phyloP scores from a whole-genome alignment of 1,140 invertebrate genomes.

The Cotesia glomerata region DNA sequence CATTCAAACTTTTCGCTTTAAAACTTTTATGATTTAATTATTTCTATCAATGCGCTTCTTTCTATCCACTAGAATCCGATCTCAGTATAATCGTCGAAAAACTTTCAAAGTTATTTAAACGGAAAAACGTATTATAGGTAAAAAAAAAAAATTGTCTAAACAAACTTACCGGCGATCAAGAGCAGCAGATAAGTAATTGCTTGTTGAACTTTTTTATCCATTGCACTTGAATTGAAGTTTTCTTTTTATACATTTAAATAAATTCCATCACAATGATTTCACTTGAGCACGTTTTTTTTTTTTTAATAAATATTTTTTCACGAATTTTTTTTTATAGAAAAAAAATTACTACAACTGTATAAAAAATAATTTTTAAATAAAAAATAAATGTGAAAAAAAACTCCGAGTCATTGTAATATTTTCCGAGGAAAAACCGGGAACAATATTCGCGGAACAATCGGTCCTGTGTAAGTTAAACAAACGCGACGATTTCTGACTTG shows the following conservation, averaged over 20 bases:
- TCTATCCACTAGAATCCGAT: too few relatives aligned
- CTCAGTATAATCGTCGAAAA: background rate
- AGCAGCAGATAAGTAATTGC: slow-evolving; percentile 47
- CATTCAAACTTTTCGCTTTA: background rate
- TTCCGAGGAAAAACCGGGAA: background rate
- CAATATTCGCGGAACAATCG: background rate
- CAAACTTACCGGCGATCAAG: slow-evolving; percentile 52
- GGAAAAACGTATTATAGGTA: background rate
- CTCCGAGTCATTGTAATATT: too few relatives aligned
- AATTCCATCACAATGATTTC: background rate
- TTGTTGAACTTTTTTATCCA: slow-evolving; percentile 50
- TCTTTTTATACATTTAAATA: background rate
- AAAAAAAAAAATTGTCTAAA: background rate
- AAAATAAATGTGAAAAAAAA: too few relatives aligned
- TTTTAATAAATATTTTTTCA: background rate
- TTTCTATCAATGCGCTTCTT: background rate
- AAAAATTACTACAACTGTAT: background rate
- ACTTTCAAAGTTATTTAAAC: background rate
- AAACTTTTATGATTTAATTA: background rate
- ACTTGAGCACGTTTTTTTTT: background rate
- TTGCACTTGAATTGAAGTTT: slow-evolving; percentile 28
- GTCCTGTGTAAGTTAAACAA: slow-evolving; percentile 32
- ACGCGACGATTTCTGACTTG: slow-evolving; percentile 58
- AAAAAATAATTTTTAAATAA: too few relatives aligned
- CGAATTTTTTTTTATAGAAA: background rate